Evolutionary conservation across 2,888 invertebrate species (phyloP).

Genomic region (Mesochorus sp.): DNA sequence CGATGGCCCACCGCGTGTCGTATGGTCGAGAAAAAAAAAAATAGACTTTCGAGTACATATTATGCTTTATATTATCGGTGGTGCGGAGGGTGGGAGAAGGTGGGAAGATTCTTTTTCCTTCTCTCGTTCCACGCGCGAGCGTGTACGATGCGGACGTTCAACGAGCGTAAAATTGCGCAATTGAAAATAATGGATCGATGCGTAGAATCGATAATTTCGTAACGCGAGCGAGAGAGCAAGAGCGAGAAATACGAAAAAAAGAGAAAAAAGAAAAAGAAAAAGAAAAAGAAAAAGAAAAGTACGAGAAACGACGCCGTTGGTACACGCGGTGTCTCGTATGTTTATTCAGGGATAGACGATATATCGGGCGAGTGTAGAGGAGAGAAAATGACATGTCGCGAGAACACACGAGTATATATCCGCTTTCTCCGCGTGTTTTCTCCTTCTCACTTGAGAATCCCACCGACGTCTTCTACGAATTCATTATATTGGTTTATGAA

Average conservation of each 20-base stretch:
- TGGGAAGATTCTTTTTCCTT: too few species aligned
- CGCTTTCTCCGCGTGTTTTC: slow-evolving; percentile 40
- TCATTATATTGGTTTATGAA: slow-evolving; percentile 64
- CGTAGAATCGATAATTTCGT: slow-evolving; percentile 41
- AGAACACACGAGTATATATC: slow-evolving; percentile 1
- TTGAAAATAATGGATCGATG: slow-evolving; percentile 28
- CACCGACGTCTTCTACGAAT: slow-evolving; percentile 58
- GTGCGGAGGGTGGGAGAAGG: too few species aligned
- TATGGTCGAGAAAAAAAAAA: neutral
- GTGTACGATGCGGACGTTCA: slow-evolving; percentile 49
- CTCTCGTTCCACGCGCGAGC: slow-evolving; percentile 44
- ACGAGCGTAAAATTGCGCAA: slow-evolving; percentile 58
- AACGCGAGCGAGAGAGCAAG: neutral
- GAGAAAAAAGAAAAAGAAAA: neutral
- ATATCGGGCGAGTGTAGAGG: slow-evolving; percentile 23
- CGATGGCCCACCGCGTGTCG: neutral
- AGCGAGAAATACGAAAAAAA: neutral
- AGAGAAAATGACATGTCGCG: slow-evolving; percentile 8
- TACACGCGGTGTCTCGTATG: slow-evolving; percentile 20
- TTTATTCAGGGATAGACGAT: slow-evolving; percentile 54
- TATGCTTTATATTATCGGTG: too few species aligned
- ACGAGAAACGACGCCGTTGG: slow-evolving; percentile 23
- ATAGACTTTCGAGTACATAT: too few species aligned
- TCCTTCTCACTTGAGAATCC: slow-evolving; percentile 50
- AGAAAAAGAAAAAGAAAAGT: neutral